Percentiles rank a stretch among this genome's conserved stretches.
Evolutionary conservation across 1,140 invertebrate species (phyloP).

Genomic region (Orius insidiosus): DNA sequence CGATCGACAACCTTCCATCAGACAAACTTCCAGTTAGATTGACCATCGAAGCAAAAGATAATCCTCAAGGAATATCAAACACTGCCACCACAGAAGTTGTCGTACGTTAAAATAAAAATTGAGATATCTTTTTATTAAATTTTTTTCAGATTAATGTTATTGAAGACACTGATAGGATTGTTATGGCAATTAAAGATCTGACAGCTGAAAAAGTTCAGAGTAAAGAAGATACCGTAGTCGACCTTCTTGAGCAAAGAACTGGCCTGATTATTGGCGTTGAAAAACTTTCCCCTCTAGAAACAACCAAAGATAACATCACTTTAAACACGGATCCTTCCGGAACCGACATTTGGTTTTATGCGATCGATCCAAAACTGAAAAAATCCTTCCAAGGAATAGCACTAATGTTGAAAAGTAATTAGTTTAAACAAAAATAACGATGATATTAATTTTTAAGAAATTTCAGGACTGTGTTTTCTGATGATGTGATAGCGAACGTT

Average conservation of each 20-base stretch:
- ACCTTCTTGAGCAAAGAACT: constrained; percentile 53
- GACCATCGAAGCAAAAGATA: constrained; percentile 54
- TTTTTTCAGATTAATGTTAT: constrained; percentile 42
- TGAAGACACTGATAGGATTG: constrained; percentile 47
- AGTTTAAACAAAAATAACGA: no score
- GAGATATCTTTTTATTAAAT: no score
- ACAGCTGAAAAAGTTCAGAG: constrained; percentile 50
- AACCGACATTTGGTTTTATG: constrained; percentile 74
- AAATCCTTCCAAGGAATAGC: constrained; percentile 52
- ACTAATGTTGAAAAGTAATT: constrained; percentile 49
- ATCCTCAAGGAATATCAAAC: constrained; percentile 44
- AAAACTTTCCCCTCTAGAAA: constrained; percentile 49
- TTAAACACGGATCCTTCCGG: constrained; percentile 51
- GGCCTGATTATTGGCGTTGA: constrained; percentile 61
- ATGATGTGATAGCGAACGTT: constrained; percentile 36
- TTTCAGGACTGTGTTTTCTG: constrained; percentile 12
- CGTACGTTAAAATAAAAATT: constrained; percentile 27
- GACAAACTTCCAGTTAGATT: constrained; percentile 52
- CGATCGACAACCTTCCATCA: constrained; percentile 44
- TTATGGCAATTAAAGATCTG: constrained; percentile 55
- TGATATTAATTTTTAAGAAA: no score
- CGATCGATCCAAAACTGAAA: constrained; percentile 61
- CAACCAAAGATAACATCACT: constrained; percentile 46
- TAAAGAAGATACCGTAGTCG: constrained; percentile 41
- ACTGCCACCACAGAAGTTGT: constrained; percentile 43